Evolutionary conservation across 2,797 vertebrate genomes (phyloP).

Genomic region (Buphagus erythrorhynchus): DNA sequence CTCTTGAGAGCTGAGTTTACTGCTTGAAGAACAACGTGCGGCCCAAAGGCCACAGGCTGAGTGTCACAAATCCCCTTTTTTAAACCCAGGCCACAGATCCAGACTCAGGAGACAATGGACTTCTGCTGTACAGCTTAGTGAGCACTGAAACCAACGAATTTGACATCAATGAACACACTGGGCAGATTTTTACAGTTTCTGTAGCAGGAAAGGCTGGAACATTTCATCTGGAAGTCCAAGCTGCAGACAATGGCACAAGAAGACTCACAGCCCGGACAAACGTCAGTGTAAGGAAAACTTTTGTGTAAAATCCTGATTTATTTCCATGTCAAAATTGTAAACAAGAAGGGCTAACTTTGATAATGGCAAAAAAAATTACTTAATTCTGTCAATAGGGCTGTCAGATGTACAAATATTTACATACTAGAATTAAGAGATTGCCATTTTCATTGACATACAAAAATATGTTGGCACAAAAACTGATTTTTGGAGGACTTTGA

Average conservation of each 20-base stretch:
- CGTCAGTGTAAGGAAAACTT: slow-evolving; percentile 68
- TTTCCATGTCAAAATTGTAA: neutral
- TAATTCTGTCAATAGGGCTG: too few species aligned
- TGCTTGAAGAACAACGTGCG: neutral
- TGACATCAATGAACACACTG: slow-evolving; percentile 73
- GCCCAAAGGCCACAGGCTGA: neutral
- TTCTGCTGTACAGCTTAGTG: slow-evolving; percentile 76
- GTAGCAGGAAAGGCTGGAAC: slow-evolving; percentile 26
- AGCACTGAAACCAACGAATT: slow-evolving; percentile 25
- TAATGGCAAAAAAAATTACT: neutral
- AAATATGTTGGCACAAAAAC: neutral
- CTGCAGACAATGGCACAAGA: slow-evolving; percentile 61
- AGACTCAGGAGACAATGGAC: slow-evolving; percentile 61
- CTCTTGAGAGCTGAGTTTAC: neutral
- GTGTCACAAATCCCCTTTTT: neutral
- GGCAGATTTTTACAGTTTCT: slow-evolving; percentile 78
- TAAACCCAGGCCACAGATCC: slow-evolving; percentile 78
- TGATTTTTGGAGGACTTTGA: neutral
- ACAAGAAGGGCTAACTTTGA: neutral
- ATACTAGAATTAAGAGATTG: neutral
- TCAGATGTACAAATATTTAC: neutral
- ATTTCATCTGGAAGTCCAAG: slow-evolving; percentile 62
- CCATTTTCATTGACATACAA: neutral
- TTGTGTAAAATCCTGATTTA: neutral
- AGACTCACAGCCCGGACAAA: slow-evolving; percentile 43